Percentiles rank a stretch among this genome's conserved stretches.
phyloP scores from a whole-genome alignment of 2,888 invertebrate species.

The Synergus laeviventris region DNA sequence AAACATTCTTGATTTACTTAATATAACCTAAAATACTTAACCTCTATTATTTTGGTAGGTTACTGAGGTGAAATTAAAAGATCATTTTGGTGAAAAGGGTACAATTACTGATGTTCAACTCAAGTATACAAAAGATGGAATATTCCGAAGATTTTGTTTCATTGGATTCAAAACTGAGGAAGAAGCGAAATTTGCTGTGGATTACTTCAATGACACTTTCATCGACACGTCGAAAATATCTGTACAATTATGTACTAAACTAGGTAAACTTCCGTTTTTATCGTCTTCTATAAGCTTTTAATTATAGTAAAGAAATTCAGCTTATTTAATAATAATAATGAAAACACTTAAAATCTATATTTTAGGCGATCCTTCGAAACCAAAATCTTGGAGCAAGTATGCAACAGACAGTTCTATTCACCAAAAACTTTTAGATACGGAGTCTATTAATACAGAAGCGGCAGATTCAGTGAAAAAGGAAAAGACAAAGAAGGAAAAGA shows the following conservation, averaged over 20 bases:
- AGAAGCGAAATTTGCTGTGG: constrained; percentile 86
- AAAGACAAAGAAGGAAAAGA: constrained; percentile 63
- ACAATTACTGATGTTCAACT: constrained; percentile 94
- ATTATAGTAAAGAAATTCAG: background rate
- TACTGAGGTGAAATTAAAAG: constrained; percentile 85
- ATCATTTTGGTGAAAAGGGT: constrained; percentile 88
- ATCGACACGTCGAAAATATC: constrained; percentile 89
- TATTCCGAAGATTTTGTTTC: constrained; percentile 95
- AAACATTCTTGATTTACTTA: constrained; percentile 4
- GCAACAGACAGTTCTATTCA: constrained; percentile 85
- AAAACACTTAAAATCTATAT: constrained; percentile 17
- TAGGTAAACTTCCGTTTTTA: constrained; percentile 77
- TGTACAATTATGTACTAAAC: constrained; percentile 84
- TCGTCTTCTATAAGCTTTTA: background rate
- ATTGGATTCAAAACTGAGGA: constrained; percentile 91
- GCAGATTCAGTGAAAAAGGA: constrained; percentile 59
- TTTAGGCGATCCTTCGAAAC: constrained; percentile 83
- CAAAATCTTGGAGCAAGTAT: constrained; percentile 96
- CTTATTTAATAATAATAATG: background rate
- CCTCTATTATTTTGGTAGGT: constrained; percentile 79
- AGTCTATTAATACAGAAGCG: constrained; percentile 55
- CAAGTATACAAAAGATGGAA: constrained; percentile 94
- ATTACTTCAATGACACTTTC: constrained; percentile 89
- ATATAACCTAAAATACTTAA: constrained; percentile 41
- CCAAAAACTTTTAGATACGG: constrained; percentile 70